Conservation (phyloP, 2,888 invertebrate genomes). For the Schizotus pectinicornis region DNA sequence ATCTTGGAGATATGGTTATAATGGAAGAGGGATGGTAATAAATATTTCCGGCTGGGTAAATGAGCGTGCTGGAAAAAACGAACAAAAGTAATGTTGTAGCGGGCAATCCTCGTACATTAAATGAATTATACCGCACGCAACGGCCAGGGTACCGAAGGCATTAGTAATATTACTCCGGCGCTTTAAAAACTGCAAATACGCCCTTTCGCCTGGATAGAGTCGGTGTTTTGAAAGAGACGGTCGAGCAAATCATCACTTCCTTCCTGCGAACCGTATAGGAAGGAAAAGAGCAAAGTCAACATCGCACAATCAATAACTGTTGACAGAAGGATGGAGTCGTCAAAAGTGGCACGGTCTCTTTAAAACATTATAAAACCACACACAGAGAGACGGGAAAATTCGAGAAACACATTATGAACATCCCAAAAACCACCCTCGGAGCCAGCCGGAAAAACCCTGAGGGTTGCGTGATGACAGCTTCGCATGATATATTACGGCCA, state of each 20-base stretch:
- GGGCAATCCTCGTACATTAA: no score
- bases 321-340: constrained; percentile 24
- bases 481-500: constrained; percentile 1
- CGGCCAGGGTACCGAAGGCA: no score
- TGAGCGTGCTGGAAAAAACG: no score
- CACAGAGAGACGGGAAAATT: constrained; percentile 6
- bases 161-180: no score
- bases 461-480: constrained; percentile 11
- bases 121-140: no score
- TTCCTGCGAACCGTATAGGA: constrained; percentile 20
- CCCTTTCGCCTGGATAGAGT: neutral
- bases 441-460: neutral
- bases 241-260: constrained; percentile 32
- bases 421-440: neutral
- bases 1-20: no score
- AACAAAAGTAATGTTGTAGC: no score
- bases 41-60: no score
- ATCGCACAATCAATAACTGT: constrained; percentile 35
- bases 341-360: constrained; percentile 12
- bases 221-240: neutral
- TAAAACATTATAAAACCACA: constrained; percentile 12
- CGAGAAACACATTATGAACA: constrained; percentile 5
- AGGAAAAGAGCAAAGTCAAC: constrained; percentile 32
- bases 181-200: neutral
- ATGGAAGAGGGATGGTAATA: no score